phyloP scores from a whole-genome alignment of 2,797 vertebrate genomes.

The Etheostoma nigrum region DNA sequence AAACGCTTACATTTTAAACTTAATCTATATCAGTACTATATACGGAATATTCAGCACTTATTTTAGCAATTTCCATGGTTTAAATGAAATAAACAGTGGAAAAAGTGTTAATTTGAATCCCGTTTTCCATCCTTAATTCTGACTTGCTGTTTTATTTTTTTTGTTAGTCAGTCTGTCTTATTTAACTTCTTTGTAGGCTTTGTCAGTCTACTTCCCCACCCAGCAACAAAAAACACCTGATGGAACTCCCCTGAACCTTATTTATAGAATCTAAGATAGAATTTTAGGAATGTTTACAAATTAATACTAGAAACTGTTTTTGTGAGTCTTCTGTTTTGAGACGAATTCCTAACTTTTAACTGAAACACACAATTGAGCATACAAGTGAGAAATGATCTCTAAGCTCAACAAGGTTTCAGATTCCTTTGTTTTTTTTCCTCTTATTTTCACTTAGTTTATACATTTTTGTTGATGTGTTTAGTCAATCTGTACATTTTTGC shows the following conservation, averaged over 20 bases:
- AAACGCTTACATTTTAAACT: conserved; percentile 37
- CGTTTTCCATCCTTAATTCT: conserved; percentile 22
- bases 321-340: conserved; percentile 51
- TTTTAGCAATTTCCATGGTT: conserved; percentile 51
- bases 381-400: conserved; percentile 39
- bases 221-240: conserved; percentile 30
- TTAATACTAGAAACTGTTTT: conserved; percentile 68
- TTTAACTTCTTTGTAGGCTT: conserved; percentile 28
- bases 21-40: conserved; percentile 26
- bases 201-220: conserved; percentile 24
- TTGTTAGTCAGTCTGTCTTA: conserved; percentile 8
- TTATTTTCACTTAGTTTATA: conserved; percentile 19
- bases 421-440: conserved; percentile 1
- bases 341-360: conserved; percentile 56
- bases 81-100: conserved; percentile 20
- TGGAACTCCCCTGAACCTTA: conserved; percentile 51
- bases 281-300: conserved; percentile 76
- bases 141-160: conserved; percentile 33
- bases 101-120: conserved; percentile 46
- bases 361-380: conserved; percentile 36
- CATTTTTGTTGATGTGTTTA: conserved; percentile 18
- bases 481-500: conserved; percentile 25
- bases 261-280: conserved; percentile 51
- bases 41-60: conserved; percentile 37
- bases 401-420: conserved; percentile 31